phyloP scores from a whole-genome alignment of 2,113 vertebrate species.

The Scomber scombrus region DNA sequence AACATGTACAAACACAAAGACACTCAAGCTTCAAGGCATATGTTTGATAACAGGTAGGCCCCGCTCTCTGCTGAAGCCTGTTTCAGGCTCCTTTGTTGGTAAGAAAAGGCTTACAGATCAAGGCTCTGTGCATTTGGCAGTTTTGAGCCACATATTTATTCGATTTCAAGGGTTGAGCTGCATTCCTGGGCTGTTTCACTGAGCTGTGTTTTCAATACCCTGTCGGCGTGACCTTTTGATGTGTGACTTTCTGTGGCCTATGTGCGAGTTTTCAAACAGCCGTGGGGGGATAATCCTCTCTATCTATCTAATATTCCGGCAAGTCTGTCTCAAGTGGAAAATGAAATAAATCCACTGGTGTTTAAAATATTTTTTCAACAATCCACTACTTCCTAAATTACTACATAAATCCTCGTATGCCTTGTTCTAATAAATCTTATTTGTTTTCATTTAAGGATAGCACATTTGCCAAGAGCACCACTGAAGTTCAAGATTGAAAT shows the following conservation, averaged over 20 bases:
- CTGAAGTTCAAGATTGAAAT: not conserved
- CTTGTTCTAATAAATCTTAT: slow-evolving; percentile 52
- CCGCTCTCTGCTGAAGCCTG: not conserved
- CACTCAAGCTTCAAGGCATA: slow-evolving; percentile 21
- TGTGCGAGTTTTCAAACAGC: slow-evolving; percentile 26
- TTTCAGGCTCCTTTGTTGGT: slow-evolving; percentile 54
- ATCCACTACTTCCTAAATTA: slow-evolving; percentile 13
- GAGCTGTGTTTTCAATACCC: slow-evolving; percentile 54
- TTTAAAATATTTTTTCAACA: slow-evolving; percentile 41
- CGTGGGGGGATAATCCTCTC: not conserved
- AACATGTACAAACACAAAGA: slow-evolving; percentile 29
- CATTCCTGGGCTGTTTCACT: slow-evolving; percentile 52
- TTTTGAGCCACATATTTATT: slow-evolving; percentile 68
- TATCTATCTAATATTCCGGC: slow-evolving; percentile 5
- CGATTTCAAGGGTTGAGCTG: slow-evolving; percentile 63
- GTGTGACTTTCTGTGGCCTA: slow-evolving; percentile 21
- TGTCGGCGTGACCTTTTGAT: slow-evolving; percentile 41
- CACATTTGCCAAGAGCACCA: slow-evolving; percentile 32
- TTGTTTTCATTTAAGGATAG: slow-evolving; percentile 39
- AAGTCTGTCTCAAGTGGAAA: slow-evolving; percentile 1
- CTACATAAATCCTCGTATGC: slow-evolving; percentile 34
- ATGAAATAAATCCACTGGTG: slow-evolving; percentile 20
- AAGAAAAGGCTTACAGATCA: slow-evolving; percentile 66
- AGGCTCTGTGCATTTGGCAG: slow-evolving; percentile 49
- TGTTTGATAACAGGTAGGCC: slow-evolving; percentile 24